Base-by-base conservation (phyloP, 2,113 vertebrate species). In the Ia io region DNA sequence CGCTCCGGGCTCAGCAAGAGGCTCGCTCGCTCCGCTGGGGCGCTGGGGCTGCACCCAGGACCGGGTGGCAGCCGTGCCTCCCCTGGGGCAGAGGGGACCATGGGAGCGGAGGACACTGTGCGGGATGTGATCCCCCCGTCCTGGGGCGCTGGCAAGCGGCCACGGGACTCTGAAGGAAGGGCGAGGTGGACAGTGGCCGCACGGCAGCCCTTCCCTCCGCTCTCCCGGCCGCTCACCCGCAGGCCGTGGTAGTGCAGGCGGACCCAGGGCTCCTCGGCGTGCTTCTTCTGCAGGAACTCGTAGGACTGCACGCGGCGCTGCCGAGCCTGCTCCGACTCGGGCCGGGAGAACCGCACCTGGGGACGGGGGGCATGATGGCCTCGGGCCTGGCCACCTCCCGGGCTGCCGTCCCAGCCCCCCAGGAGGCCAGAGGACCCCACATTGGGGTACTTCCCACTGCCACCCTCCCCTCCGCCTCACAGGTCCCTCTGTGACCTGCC, bases 241-340 rank as follows among this genome's bases (percentile, higher is more conserved):
- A 99, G 95, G 32, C 99, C 97, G 12, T 99, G 98, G 97, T 99
- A 99, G 95, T 99, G 99, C 2, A 99, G 98, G 95, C 99, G 99
- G 69, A 99, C 98, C 99, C 99, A 99, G 13, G 99, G 99, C 78
- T 99, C 99, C 78, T 99, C 99, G 0, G 99, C 99, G 20, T 99
- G 99, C 97, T 99, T 99, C 98, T 99, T 99, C 98, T 99, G 99
- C 94, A 99, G 98, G 97, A 99, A 99, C 97, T 99, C 99, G 0
- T 99, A 99, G 1, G 99, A 99, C 97, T 99, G 99, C 86, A 99
- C 98, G 0, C 99, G 99, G 5, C 99, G 98, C 96, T 99, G 99
- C 1, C 99, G 99, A 71, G 99, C 99, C 97, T 99, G 99, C 84
- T 99, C 99, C 0, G 99, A 99, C 97, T 99, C 99, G 0, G 99